Evolutionary conservation across 2,113 vertebrate genomes (phyloP), one percentile per base, ranked within the genome.

Genomic region (Aphyosemion australe): DNA sequence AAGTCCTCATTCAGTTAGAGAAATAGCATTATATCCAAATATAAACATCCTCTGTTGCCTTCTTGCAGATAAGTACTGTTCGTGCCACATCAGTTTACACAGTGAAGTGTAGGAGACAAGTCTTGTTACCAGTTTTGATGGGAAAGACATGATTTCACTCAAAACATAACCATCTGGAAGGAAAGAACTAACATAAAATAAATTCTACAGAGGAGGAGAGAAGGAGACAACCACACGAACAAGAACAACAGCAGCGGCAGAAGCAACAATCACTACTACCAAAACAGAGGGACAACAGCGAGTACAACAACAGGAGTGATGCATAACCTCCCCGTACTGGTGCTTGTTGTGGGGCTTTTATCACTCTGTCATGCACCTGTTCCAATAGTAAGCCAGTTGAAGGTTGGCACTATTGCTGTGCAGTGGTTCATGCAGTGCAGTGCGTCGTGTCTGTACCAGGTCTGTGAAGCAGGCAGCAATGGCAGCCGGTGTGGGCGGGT

Each of bases 331-430:
- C 97, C 95, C 94, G 79, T 93, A 93, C 93, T 96, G 96, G 96
- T 96, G 97, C 94, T 95, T 96, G 91, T 93, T 97, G 97, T 98
- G 96, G 96, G 96, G 96, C 96, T 95, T 94, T 94, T 96, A 95
- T 95, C 95, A 95, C 93, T 92, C 93, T 94, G 86, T 97, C 97
- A 99, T 98, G 97, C 97, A 98, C 93, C 94, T 93, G 88, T 94
- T 92, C 93, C 92, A 94, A 93, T 84, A 89, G 88, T 93, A 93
- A 90, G 92, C 90, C 87, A 89, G 84, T 83, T 68, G 85, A 91
- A 93, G 79, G 92, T 37, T 94, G 92, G 88, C 78, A 87, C 92
- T 92, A 93, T 93, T 80, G 71, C 88, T 94, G 93, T 89, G 92
- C 74, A 48, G 88, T 92, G 90, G 89, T 43, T 93, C 96, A 98